phyloP scores from a whole-genome alignment of 2,797 vertebrate genomes.

The Sphenopsis melanotis region DNA sequence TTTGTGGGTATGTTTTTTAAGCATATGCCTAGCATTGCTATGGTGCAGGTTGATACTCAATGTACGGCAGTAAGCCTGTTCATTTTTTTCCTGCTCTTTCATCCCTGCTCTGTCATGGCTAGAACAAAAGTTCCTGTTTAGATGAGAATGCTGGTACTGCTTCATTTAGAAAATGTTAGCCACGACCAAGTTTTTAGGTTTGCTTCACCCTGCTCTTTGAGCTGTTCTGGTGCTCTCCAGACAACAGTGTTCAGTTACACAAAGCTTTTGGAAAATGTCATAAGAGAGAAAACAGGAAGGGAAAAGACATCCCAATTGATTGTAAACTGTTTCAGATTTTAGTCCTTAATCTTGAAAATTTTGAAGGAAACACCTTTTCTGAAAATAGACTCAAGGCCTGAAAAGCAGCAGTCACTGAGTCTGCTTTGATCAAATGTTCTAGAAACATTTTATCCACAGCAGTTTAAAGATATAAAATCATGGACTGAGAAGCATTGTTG shows the following conservation, averaged over 20 bases:
- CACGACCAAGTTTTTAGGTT: neutral
- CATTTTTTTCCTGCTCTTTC: neutral
- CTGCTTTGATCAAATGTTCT: neutral
- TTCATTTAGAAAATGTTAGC: neutral
- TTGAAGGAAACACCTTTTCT: neutral
- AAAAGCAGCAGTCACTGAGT: neutral
- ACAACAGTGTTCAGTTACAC: neutral
- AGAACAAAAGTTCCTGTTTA: neutral
- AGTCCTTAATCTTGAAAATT: neutral
- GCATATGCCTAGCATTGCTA: neutral
- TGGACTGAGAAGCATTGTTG: neutral
- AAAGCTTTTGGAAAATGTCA: neutral
- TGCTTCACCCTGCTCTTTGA: neutral
- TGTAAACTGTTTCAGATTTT: neutral
- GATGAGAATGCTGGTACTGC: neutral
- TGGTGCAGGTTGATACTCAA: neutral
- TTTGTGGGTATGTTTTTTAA: neutral
- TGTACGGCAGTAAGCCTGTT: neutral
- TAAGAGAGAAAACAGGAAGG: neutral
- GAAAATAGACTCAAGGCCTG: neutral
- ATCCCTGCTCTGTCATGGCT: neutral
- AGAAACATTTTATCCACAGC: neutral
- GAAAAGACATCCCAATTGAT: neutral
- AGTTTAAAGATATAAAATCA: neutral
- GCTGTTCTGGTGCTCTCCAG: neutral